Conservation (phyloP, 1,140 invertebrate species). For the Neotoxoptera formosana region DNA sequence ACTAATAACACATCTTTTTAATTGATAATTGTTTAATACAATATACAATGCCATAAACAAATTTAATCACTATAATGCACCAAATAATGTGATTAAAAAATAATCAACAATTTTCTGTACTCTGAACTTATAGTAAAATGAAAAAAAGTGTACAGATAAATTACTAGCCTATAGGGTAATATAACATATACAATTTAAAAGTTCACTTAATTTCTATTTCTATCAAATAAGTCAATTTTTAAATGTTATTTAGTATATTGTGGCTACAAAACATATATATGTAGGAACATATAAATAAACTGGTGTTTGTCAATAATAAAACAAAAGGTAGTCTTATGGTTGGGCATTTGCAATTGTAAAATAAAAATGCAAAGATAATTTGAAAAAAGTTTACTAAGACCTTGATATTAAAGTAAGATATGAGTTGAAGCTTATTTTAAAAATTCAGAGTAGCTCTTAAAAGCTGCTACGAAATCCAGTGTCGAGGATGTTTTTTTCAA, state of each 20-base stretch:
- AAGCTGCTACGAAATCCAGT: constrained; percentile 50
- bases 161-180: not conserved
- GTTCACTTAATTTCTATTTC: no score
- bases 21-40: not conserved
- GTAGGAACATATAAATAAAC: not conserved
- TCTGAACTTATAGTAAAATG: not conserved
- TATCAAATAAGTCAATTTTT: not conserved
- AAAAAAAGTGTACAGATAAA: not conserved
- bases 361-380: not conserved
- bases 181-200: no score
- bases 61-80: not conserved
- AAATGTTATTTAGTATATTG: not conserved
- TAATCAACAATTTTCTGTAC: not conserved
- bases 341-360: not conserved
- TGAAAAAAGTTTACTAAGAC: constrained; percentile 28
- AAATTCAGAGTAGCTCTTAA: constrained; percentile 53
- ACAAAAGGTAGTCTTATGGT: not conserved
- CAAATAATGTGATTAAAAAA: no score
- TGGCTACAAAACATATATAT: not conserved
- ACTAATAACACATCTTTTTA: not conserved
- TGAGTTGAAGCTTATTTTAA: constrained; percentile 33
- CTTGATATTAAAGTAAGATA: constrained; percentile 13
- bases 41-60: not conserved
- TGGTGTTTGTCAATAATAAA: not conserved
- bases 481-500: constrained; percentile 50